Evolutionary conservation across 1,140 invertebrate species (phyloP).

Genomic region (Artemia franciscana): DNA sequence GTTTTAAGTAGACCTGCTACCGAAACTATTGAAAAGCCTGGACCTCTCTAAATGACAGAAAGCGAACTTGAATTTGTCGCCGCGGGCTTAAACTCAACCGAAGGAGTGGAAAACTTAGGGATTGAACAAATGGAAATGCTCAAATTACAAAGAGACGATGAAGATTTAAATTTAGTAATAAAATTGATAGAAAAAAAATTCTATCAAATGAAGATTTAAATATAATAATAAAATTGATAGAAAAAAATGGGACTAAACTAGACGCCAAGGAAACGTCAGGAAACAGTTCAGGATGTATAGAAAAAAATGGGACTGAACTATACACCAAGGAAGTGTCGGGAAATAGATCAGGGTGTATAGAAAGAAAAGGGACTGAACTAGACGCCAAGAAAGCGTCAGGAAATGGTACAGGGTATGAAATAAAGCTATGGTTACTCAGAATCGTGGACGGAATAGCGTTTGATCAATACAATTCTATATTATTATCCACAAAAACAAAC

Average conservation of each 20-base stretch:
- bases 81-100: neutral
- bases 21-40: neutral
- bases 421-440: neutral
- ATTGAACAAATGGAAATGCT: neutral
- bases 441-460: neutral
- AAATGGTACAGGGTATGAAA: neutral
- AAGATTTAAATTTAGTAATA: neutral
- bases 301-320: neutral
- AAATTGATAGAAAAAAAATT: neutral
- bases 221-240: neutral
- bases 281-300: neutral
- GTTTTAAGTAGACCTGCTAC: neutral
- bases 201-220: neutral
- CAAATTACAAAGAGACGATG: neutral
- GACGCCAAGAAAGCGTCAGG: neutral
- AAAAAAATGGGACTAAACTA: too few species aligned
- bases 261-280: neutral
- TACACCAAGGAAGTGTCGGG: neutral
- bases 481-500: neutral
- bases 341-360: neutral
- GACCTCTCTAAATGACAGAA: neutral
- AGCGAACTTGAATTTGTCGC: neutral
- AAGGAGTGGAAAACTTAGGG: neutral
- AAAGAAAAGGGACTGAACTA: neutral
- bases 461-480: neutral